A percentile compares a stretch with the other conserved stretches of the same genome.
phyloP scores from a whole-genome alignment of 2,113 vertebrate species.

The Garra rufa region DNA sequence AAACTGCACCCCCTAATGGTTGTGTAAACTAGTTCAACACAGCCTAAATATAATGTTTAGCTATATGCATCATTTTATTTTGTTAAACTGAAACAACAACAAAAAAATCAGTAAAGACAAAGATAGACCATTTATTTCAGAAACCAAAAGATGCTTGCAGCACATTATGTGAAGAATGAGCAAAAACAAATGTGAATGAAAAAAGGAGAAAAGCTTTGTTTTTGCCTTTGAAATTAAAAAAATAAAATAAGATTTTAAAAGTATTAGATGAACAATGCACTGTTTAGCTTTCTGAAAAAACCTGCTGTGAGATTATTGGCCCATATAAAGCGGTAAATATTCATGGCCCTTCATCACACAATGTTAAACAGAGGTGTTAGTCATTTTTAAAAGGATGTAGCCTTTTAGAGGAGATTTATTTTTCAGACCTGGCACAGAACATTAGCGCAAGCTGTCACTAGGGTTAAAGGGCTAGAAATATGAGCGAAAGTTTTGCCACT shows the following conservation, averaged over 20 bases:
- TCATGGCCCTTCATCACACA: not conserved
- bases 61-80: not conserved
- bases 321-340: not conserved
- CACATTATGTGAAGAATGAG: not conserved
- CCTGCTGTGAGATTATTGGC: not conserved
- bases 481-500: not conserved
- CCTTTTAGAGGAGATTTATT: conserved; percentile 27
- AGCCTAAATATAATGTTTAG: not conserved
- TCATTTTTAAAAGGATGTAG: conserved; percentile 25
- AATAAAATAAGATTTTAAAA: not conserved
- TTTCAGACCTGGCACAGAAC: conserved; percentile 10
- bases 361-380: conserved; percentile 31
- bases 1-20: conserved; percentile 29
- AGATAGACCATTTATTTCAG: not conserved
- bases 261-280: conserved; percentile 2
- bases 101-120: not conserved
- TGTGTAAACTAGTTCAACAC: not conserved
- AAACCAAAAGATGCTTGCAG: not conserved
- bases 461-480: conserved; percentile 22
- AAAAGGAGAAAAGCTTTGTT: not conserved
- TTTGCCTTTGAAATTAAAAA: not conserved
- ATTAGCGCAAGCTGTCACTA: conserved; percentile 27
- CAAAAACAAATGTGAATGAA: not conserved
- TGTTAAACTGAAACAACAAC: conserved; percentile 6
- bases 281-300: conserved; percentile 5